Conservation (phyloP, 2,113 vertebrate species). For the Anas platyrhynchos region DNA sequence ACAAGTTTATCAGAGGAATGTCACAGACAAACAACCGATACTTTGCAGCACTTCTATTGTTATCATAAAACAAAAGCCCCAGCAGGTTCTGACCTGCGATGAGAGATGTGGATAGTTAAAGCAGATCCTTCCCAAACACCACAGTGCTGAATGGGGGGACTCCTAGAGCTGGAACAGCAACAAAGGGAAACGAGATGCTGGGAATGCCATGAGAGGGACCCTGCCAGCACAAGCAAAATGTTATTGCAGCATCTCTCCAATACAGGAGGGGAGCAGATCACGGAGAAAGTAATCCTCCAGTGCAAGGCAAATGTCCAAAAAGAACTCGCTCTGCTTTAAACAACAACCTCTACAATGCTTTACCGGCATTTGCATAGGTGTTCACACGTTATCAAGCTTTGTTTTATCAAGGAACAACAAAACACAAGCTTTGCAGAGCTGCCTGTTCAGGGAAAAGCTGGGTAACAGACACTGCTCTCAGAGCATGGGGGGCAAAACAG, state of each 20-base stretch:
- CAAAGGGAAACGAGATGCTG: not conserved
- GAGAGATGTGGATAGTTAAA: not conserved
- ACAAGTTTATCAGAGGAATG: not conserved
- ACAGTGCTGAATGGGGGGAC: not conserved
- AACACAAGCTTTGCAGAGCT: not conserved
- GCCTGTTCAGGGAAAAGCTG: not conserved
- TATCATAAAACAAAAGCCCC: not conserved
- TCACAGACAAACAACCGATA: not conserved
- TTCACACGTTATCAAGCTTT: not conserved
- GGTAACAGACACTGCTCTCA: fast-evolving
- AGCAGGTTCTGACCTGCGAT: not conserved
- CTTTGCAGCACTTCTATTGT: not conserved
- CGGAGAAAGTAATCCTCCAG: not conserved
- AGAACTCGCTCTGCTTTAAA: not conserved
- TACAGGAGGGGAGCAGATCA: fast-evolving
- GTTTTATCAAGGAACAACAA: fast-evolving
- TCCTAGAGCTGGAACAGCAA: not conserved
- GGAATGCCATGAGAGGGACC: not conserved
- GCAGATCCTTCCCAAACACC: not conserved
- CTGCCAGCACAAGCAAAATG: not conserved
- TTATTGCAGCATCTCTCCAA: fast-evolving
- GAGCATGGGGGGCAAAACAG: not conserved
- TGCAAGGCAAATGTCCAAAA: not conserved
- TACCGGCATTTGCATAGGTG: not conserved
- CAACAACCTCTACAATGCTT: not conserved